These are phyloP conservation scores for Argyra leucocephala DNA, from an alignment of 2,888 invertebrate genomes.

Conservation along the genomic window DNA sequence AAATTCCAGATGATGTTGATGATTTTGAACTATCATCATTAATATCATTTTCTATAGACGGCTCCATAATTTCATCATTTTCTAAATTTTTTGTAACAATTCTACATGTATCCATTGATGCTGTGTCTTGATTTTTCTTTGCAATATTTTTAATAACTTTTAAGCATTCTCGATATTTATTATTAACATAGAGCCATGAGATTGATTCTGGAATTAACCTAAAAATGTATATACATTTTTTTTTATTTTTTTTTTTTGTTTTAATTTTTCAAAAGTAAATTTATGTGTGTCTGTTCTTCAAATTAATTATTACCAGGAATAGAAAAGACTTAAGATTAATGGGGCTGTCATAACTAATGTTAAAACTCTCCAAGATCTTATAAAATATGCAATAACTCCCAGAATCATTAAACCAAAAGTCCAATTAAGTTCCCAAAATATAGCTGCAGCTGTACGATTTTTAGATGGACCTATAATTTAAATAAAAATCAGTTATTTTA, in stretches of 20 bases:
- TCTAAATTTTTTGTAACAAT: background rate
- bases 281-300: too few relatives aligned
- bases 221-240: background rate
- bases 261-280: background rate
- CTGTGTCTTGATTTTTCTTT: slow-evolving; percentile 30
- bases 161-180: slow-evolving; percentile 36
- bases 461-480: slow-evolving; percentile 30
- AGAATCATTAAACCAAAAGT: slow-evolving; percentile 43
- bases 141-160: slow-evolving; percentile 34
- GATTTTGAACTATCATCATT: background rate
- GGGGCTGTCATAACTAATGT: slow-evolving; percentile 47
- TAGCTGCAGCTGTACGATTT: slow-evolving; percentile 44
- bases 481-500: background rate
- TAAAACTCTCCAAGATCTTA: slow-evolving; percentile 47
- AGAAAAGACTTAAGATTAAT: slow-evolving; percentile 42
- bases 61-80: background rate
- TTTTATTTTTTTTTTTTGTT: background rate
- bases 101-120: slow-evolving; percentile 23
- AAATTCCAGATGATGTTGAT: background rate
- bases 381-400: slow-evolving; percentile 42
- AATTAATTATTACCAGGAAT: slow-evolving; percentile 34
- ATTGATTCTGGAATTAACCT: slow-evolving; percentile 44
- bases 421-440: slow-evolving; percentile 45
- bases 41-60: background rate
- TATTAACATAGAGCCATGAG: slow-evolving; percentile 38